phyloP scores from a whole-genome alignment of 92 coral and sea anemone genomes.

The Palythoa grandis region DNA sequence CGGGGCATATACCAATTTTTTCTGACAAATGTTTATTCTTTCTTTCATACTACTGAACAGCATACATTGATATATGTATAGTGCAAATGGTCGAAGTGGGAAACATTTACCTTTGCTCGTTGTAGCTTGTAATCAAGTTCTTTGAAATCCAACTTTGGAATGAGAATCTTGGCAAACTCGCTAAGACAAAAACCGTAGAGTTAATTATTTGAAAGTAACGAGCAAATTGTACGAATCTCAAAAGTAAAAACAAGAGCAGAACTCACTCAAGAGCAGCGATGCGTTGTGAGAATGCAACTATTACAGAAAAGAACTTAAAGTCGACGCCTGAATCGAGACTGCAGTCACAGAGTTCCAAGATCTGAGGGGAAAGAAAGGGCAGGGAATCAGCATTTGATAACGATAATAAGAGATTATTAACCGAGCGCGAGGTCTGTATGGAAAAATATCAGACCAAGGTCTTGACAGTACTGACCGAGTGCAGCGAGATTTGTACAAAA shows the following conservation, averaged over 20 bases:
- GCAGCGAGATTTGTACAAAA: too few relatives aligned
- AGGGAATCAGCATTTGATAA: too few relatives aligned
- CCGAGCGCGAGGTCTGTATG: too few relatives aligned
- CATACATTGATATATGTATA: too few relatives aligned
- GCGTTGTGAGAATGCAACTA: constrained; percentile 91
- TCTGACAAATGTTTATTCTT: too few relatives aligned
- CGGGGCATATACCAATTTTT: too few relatives aligned
- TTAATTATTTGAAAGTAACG: background rate
- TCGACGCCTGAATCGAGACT: constrained; percentile 88
- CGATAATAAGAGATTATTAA: too few relatives aligned
- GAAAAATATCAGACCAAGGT: too few relatives aligned
- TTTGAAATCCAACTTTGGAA: constrained; percentile 86
- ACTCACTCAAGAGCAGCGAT: constrained; percentile 94
- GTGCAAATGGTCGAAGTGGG: background rate
- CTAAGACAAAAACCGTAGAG: constrained; percentile 47
- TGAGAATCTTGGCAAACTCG: constrained; percentile 87
- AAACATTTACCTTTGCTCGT: constrained; percentile 76
- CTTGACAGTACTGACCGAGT: too few relatives aligned
- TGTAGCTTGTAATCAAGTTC: constrained; percentile 89
- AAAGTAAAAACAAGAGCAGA: background rate
- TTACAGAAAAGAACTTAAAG: constrained; percentile 91
- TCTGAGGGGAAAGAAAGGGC: constrained; percentile 37
- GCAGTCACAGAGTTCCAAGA: constrained; percentile 90
- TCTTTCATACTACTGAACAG: too few relatives aligned
- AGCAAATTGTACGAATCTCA: background rate